Conservation (phyloP, 2,888 invertebrate species). For the Hirudinaria manillensis region DNA sequence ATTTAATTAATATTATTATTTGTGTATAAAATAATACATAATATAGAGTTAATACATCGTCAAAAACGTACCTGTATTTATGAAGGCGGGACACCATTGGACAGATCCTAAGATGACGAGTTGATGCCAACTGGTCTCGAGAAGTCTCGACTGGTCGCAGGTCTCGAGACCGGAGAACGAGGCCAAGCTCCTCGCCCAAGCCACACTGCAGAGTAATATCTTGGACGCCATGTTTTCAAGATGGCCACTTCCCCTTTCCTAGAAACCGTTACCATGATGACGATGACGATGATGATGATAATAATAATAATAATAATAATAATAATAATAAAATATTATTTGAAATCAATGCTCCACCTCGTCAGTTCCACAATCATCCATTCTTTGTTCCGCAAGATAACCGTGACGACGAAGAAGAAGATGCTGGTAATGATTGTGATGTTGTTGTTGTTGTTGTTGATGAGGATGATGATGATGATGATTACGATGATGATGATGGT, state of each 20-base stretch:
- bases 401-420: too few species aligned
- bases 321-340: background rate
- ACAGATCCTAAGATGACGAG: background rate
- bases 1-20: too few species aligned
- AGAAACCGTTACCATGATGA: background rate
- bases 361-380: too few species aligned
- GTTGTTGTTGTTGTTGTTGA: too few species aligned
- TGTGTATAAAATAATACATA: too few species aligned
- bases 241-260: background rate
- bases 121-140: background rate
- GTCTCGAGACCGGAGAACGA: background rate
- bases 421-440: too few species aligned
- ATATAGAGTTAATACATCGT: too few species aligned
- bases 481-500: too few species aligned
- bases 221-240: slow-evolving; percentile 10
- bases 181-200: background rate
- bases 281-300: background rate
- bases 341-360: too few species aligned
- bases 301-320: background rate
- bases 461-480: too few species aligned
- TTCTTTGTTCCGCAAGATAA: too few species aligned
- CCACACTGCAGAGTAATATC: background rate
- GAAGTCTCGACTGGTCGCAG: background rate
- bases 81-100: slow-evolving; percentile 1
- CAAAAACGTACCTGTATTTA: background rate